Conservation (phyloP, 2,797 vertebrate species). For the Sciaenops ocellatus region DNA sequence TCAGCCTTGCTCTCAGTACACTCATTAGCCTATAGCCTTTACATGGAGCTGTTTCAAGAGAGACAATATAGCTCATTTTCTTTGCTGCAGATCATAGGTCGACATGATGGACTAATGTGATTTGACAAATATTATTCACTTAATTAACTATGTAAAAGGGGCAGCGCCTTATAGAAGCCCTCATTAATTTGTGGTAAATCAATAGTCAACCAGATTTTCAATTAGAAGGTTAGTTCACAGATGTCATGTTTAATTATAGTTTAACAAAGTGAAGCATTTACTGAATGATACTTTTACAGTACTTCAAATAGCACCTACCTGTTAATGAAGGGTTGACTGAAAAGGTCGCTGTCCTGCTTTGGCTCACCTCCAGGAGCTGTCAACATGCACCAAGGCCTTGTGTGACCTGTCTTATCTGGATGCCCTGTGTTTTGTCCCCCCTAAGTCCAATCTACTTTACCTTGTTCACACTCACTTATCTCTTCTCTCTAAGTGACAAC, state of each 20-base stretch:
- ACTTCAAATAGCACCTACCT: neutral
- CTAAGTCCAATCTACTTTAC: constrained; percentile 42
- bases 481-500: constrained; percentile 39
- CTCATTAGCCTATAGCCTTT: constrained; percentile 50
- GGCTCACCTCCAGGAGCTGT: constrained; percentile 32
- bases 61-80: constrained; percentile 8
- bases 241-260: constrained; percentile 6
- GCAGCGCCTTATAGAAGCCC: neutral
- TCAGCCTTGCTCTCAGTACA: constrained; percentile 58
- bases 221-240: neutral
- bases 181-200: constrained; percentile 25
- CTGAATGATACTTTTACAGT: neutral
- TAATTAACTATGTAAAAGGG: neutral
- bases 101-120: constrained; percentile 8
- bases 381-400: constrained; percentile 14
- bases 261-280: constrained; percentile 3
- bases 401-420: constrained; percentile 42
- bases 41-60: constrained; percentile 21
- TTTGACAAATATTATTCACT: constrained; percentile 5
- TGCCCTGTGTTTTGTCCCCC: constrained; percentile 37
- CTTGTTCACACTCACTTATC: constrained; percentile 53
- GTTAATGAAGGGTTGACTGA: constrained; percentile 4
- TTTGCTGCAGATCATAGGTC: constrained; percentile 34
- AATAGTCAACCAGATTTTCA: neutral
- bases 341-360: constrained; percentile 29